Base-by-base conservation (phyloP, 1,140 invertebrate species). In the Odontomachus brunneus region DNA sequence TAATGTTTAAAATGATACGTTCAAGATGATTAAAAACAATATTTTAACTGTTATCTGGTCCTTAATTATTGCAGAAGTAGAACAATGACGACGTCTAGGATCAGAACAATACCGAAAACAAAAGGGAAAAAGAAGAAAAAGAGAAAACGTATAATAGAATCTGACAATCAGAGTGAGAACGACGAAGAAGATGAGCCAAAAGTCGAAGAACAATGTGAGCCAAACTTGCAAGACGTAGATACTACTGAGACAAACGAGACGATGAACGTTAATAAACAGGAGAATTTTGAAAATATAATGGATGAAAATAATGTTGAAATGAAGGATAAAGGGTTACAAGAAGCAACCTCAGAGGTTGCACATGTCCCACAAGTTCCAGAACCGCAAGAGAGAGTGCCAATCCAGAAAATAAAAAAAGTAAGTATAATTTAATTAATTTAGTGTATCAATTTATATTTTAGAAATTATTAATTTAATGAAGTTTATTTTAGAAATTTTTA, bases 71-170 rank as follows among this genome's bases (percentile, higher is more conserved):
- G 72, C 33, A 93, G 92, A 83, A 93, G 92, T 81, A 93, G 87
- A 87, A 91, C 92, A 3, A 59, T 89, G 55, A 71, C 91, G 0
- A 76, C 92, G 3, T 83, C 92, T 1, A 92, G 91, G 67, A 73
- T 83, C 0, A 92, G 91, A 44, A 38, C 88, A 9, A 83, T 89
- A 1, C 83, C 93, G 2, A 94, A 94, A 89, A 88, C 89, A 5
- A 94, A 94, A 72, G 88, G 89, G 2, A 95, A 94, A 78, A 95
- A 94, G 88, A 95, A 95, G 83, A 95, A 94, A 82, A 94, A 93
- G 82, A 93, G 94, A 89, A 94, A 92, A 91, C 91, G 92, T 65
- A 94, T 94, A 24, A 94, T 94, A 14, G 89, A 93, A 24, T 93
- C 94, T 9, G 95, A 95, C 67, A 90, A 92, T 82, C 93, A 94